Evolutionary conservation across 2,888 invertebrate genomes (phyloP), one percentile per base, ranked within the genome.

Genomic region (Hydrotaea cyrtoneurina): DNA sequence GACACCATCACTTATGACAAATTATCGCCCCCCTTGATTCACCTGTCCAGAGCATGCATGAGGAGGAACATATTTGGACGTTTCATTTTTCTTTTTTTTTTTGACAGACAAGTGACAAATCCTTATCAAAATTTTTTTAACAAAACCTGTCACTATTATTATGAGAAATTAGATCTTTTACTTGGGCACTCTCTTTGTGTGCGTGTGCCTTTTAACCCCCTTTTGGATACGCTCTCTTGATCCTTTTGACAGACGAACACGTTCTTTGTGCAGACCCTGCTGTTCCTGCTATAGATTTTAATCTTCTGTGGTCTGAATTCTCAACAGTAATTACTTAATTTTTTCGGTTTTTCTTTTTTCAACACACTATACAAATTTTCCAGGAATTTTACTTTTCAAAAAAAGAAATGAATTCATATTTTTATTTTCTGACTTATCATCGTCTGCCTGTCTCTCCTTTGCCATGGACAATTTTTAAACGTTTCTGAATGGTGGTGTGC

Each of bases 91-190:
- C n/a, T n/a, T n/a, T n/a, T n/a, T n/a, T n/a, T n/a, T 74, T 80
- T 76, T 84, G 84, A 84, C 57, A 66, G 84, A 84, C 84, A 84
- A 78, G 78, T 84, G 84, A 83, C 83, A 83, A 78, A 72, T 53
- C 46, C 62, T 64, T 50, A 23, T 69, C 69, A 69, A 69, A 46
- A 46, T 69, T 69, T 69, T 69, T 13, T 23, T 15, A 23, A 15
- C 21, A 43, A 31, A 62, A 39, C 13, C 13, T 72, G 21, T 26
- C n/a, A 62, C 23, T 36, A 26, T 59, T 21, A 21, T 19, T 23
- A 69, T 43, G 69, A 46, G 66, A 69, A 46, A 69, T 53, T 43
- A 23, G 53, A 55, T 64, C n/a, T 43, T 53, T 78, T 36, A 62
- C n/a, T n/a, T 50, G 50, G 7, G 53, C 39, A 10, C 11, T 39